These are phyloP conservation scores for Brachionus calyciflorus DNA, from an alignment of 1,140 invertebrate species.

Conservation along the genomic window DNA sequence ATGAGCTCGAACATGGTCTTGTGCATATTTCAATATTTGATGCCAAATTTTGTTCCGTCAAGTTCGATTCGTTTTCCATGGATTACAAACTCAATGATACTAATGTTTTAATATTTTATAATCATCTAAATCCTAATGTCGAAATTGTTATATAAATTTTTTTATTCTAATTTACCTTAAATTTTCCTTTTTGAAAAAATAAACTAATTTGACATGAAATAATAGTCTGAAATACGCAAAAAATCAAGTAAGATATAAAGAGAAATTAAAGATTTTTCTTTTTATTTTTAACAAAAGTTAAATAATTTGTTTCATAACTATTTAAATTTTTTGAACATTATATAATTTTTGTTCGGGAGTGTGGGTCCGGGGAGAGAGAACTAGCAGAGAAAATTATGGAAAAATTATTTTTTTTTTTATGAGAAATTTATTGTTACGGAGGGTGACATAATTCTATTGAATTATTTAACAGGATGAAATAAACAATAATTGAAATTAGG, in stretches of 20 bases:
- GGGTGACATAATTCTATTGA: slow-evolving; percentile 42
- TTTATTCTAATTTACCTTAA: too few species aligned
- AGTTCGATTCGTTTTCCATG: slow-evolving; percentile 9
- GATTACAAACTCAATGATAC: background rate
- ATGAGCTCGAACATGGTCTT: slow-evolving; percentile 1
- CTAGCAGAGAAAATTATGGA: slow-evolving; percentile 8
- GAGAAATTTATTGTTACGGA: background rate
- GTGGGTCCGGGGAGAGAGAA: background rate
- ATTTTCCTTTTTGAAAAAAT: too few species aligned
- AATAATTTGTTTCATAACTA: slow-evolving; percentile 45
- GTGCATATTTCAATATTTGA: background rate
- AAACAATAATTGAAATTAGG: background rate
- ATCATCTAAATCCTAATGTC: background rate
- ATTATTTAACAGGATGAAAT: background rate
- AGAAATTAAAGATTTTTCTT: background rate
- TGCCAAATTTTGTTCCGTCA: background rate
- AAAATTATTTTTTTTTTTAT: background rate
- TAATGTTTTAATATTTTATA: background rate
- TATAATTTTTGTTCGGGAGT: background rate
- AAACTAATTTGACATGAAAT: too few species aligned
- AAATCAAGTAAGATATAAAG: background rate
- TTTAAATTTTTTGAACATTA: slow-evolving; percentile 46
- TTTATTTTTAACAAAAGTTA: too few species aligned
- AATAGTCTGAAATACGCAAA: background rate
- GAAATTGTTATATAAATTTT: background rate